These are phyloP conservation scores for Thinocorus orbignyianus DNA, from an alignment of 2,113 vertebrate species.

Conservation along the genomic window DNA sequence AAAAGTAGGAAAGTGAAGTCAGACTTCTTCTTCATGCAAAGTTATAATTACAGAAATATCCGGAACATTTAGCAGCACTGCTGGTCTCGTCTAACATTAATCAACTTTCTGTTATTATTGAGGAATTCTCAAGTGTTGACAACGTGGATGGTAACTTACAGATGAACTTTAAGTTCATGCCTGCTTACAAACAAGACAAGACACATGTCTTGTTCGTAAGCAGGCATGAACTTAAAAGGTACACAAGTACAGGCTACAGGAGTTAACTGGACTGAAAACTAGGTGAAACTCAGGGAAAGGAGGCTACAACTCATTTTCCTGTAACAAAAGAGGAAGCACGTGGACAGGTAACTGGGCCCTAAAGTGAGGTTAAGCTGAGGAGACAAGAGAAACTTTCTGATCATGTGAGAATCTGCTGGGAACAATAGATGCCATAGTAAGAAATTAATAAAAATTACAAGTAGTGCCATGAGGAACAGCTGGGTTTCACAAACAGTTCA, in stretches of 20 bases:
- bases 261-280: background rate
- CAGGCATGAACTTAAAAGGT: background rate
- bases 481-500: background rate
- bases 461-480: background rate
- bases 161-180: background rate
- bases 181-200: background rate
- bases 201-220: background rate
- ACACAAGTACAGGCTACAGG: background rate
- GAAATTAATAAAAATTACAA: background rate
- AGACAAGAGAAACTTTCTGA: background rate
- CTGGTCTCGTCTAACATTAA: background rate
- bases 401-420: accelerated
- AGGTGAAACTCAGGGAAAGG: background rate
- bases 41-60: background rate
- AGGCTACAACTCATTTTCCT: background rate
- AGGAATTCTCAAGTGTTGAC: background rate
- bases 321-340: background rate
- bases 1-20: background rate
- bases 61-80: background rate
- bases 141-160: background rate
- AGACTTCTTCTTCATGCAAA: background rate
- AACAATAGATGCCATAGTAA: background rate
- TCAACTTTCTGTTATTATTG: background rate
- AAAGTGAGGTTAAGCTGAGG: background rate
- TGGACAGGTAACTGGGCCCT: background rate